phyloP scores from a whole-genome alignment of 2,797 vertebrate species.

The Orestias chungarensis region DNA sequence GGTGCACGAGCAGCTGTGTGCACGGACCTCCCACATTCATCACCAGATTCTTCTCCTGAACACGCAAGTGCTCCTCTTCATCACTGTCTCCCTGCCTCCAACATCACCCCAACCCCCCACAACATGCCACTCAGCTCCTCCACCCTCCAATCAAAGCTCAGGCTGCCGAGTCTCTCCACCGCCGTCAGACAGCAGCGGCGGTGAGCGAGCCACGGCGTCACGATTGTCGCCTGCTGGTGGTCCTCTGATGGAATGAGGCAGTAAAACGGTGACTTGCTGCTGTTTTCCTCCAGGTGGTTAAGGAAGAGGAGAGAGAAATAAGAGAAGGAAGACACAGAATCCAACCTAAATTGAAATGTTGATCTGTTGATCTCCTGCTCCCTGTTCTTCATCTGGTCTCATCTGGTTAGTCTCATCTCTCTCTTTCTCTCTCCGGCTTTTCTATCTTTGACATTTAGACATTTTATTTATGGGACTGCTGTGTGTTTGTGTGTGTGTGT shows the following conservation, averaged over 20 bases:
- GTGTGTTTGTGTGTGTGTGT: too few species aligned
- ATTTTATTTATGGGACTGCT: background rate
- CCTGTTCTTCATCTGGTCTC: background rate
- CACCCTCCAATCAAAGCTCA: background rate
- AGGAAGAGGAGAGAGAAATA: background rate
- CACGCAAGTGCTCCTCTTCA: constrained; percentile 2
- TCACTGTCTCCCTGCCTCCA: background rate
- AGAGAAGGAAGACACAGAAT: background rate
- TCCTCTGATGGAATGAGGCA: constrained; percentile 4
- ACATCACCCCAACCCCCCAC: background rate
- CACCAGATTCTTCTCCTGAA: background rate
- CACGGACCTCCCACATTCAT: constrained; percentile 2
- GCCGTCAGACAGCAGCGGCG: constrained; percentile 28
- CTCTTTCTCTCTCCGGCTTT: background rate
- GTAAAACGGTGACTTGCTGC: constrained; percentile 19
- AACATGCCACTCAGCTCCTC: background rate
- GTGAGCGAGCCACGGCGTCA: too few species aligned
- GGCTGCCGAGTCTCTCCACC: background rate
- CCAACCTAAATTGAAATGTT: background rate
- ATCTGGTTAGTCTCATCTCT: background rate
- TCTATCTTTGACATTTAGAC: background rate
- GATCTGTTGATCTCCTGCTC: constrained; percentile 7
- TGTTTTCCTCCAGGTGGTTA: background rate
- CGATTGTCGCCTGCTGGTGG: too few species aligned
- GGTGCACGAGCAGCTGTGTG: background rate